Evolutionary conservation across 2,888 invertebrate genomes (phyloP).

Genomic region (Drosophila infuscata): DNA sequence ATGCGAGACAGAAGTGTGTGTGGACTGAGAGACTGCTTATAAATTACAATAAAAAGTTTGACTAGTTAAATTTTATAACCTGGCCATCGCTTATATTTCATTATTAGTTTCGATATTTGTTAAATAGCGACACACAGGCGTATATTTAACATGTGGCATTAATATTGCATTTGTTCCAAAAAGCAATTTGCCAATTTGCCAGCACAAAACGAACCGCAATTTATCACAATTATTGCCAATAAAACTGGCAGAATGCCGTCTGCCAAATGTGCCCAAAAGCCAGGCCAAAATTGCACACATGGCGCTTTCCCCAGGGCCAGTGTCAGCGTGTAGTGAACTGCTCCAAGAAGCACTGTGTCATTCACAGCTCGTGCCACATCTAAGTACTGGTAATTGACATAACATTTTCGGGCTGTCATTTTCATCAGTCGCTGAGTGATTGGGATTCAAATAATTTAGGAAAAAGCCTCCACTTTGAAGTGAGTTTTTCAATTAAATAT

Average conservation of each 20-base stretch:
- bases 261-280: constrained; percentile 26
- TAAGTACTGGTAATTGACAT: constrained; percentile 18
- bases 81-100: constrained; percentile 12
- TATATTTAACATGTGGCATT: constrained; percentile 33
- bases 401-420: neutral
- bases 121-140: constrained; percentile 9
- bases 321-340: neutral
- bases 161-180: constrained; percentile 35
- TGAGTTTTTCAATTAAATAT: neutral
- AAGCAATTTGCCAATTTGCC: constrained; percentile 23
- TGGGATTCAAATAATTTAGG: constrained; percentile 20
- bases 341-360: neutral
- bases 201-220: constrained; percentile 41
- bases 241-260: constrained; percentile 5
- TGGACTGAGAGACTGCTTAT: neutral
- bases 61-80: constrained; percentile 20
- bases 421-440: constrained; percentile 13
- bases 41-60: constrained; percentile 38
- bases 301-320: neutral
- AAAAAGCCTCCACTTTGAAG: neutral
- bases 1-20: neutral
- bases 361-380: constrained; percentile 1
- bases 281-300: constrained; percentile 5
- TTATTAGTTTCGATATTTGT: constrained; percentile 9
- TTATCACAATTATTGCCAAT: constrained; percentile 73